These are phyloP conservation scores for Sympetrum striolatum DNA, from an alignment of 2,888 invertebrate species.

Conservation along the genomic window DNA sequence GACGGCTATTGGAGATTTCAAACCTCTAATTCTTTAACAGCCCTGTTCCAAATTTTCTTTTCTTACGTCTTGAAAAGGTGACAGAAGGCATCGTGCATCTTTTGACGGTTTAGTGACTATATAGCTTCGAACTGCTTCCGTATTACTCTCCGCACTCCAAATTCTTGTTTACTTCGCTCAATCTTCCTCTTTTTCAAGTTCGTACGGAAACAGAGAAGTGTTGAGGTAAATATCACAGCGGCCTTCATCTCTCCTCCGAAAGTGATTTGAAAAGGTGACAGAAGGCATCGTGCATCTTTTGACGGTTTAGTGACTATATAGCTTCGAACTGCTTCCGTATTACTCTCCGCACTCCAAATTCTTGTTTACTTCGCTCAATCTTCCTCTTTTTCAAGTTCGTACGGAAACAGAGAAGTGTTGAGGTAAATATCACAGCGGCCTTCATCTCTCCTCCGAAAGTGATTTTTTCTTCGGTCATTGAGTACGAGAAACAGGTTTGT, in stretches of 20 bases:
- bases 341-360: neutral
- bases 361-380: neutral
- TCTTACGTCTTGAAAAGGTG: no score
- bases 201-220: neutral
- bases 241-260: neutral
- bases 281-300: no score
- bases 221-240: neutral
- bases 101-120: no score
- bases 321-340: neutral
- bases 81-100: no score
- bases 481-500: neutral
- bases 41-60: no score
- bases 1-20: no score
- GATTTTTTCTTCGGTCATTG: neutral
- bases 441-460: neutral
- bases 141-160: neutral
- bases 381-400: neutral
- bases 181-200: neutral
- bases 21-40: no score
- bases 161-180: neutral
- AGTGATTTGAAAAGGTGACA: no score
- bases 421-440: neutral
- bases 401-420: neutral
- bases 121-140: neutral
- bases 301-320: no score